These are phyloP conservation scores for Valencia hispanica DNA, from an alignment of 2,797 vertebrate genomes.

Conservation along the genomic window DNA sequence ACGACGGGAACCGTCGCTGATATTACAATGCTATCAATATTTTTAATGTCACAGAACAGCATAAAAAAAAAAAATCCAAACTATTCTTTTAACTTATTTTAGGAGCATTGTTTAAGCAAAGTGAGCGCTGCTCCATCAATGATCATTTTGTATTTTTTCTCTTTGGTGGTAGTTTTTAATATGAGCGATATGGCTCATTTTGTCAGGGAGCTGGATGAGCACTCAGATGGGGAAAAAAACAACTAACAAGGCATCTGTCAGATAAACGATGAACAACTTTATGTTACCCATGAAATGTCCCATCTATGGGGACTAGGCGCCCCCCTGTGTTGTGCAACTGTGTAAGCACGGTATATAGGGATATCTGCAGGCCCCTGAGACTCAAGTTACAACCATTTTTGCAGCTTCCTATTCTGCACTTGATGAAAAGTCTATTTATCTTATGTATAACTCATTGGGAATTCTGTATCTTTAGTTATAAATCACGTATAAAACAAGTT, in stretches of 20 bases:
- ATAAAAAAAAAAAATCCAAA: too few relatives aligned
- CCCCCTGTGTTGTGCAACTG: background rate
- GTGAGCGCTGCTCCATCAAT: background rate
- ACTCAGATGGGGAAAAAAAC: background rate
- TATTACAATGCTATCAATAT: too few relatives aligned
- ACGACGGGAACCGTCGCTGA: too few relatives aligned
- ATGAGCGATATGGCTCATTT: background rate
- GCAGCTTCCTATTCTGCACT: background rate
- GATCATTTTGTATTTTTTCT: background rate
- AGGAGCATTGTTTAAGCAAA: background rate
- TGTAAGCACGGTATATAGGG: background rate
- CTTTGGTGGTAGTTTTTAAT: background rate
- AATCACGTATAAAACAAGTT: background rate
- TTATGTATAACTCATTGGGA: background rate
- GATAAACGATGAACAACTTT: background rate
- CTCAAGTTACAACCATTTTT: background rate
- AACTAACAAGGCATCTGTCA: background rate
- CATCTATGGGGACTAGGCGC: background rate
- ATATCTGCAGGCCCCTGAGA: background rate
- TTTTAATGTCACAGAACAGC: too few relatives aligned
- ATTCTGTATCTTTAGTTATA: background rate
- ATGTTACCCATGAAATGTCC: background rate
- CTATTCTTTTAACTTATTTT: background rate
- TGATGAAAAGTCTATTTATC: background rate
- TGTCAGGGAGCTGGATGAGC: background rate